Evolutionary conservation across 2,113 vertebrate genomes (phyloP).

Genomic region (Telmatochromis sp.): DNA sequence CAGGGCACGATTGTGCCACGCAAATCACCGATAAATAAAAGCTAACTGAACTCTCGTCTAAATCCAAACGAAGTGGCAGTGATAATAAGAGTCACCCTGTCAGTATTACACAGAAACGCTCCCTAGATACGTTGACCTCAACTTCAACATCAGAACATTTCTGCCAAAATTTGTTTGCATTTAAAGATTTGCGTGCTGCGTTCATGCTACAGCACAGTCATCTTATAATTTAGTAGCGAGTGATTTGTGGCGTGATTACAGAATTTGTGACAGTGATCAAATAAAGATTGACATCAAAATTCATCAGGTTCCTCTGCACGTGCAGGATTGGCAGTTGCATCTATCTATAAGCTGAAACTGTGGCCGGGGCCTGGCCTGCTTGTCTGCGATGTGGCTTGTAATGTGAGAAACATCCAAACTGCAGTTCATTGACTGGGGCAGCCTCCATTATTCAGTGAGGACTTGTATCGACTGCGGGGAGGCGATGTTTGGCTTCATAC

Average conservation of each 20-base stretch:
- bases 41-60: not conserved
- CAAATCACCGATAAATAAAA: not conserved
- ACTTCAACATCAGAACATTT: not conserved
- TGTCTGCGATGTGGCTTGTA: conserved; percentile 14
- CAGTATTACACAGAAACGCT: not conserved
- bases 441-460: conserved; percentile 19
- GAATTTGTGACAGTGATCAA: not conserved
- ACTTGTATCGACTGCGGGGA: conserved; percentile 6
- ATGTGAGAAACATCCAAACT: conserved; percentile 39
- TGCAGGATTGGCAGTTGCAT: not conserved
- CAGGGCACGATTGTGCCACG: not conserved
- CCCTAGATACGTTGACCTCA: not conserved
- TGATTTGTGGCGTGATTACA: not conserved
- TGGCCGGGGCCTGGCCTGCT: not conserved
- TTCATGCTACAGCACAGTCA: not conserved
- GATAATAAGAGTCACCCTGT: not conserved
- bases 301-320: not conserved
- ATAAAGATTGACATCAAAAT: not conserved
- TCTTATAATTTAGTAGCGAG: not conserved
- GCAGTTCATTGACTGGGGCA: conserved; percentile 40
- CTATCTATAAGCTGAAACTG: not conserved
- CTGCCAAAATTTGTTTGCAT: not conserved
- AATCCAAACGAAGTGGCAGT: not conserved
- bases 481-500: conserved; percentile 65
- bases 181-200: not conserved